A percentile compares a stretch with the other conserved stretches of the same genome.
Conservation (phyloP, 2,113 vertebrate genomes). For the Artemisiospiza belli region DNA sequence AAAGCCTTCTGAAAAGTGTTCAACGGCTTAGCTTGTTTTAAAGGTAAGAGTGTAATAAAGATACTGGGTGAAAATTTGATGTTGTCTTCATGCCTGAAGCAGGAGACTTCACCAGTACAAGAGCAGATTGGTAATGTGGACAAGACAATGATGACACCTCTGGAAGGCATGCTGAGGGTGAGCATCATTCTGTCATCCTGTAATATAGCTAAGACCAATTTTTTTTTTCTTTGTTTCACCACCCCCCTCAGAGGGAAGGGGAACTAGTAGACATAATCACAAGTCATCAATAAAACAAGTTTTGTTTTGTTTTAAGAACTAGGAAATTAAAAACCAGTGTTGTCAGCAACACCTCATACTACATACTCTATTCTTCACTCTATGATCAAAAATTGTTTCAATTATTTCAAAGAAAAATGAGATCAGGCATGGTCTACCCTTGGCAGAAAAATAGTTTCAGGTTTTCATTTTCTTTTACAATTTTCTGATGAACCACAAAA, state of each 20-base stretch:
- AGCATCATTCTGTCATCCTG: not conserved
- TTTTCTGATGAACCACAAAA: not conserved
- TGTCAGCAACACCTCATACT: not conserved
- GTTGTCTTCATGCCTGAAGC: not conserved
- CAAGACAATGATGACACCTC: not conserved
- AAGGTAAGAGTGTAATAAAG: not conserved
- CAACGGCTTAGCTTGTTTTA: not conserved
- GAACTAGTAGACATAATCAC: not conserved
- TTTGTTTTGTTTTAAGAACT: not conserved
- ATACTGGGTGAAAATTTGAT: not conserved
- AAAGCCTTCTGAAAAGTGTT: not conserved
- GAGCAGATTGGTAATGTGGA: not conserved
- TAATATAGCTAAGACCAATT: not conserved
- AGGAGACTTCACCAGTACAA: not conserved
- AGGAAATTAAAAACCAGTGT: not conserved
- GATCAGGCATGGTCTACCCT: not conserved
- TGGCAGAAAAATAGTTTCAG: not conserved
- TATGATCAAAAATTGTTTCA: not conserved
- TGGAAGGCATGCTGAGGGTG: fast-evolving
- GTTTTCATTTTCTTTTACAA: not conserved
- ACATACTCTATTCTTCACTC: not conserved
- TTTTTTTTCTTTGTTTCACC: not conserved
- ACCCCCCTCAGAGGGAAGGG: fast-evolving
- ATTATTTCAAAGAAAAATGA: not conserved
- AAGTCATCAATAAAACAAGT: not conserved